Base-by-base conservation (phyloP, 2,888 invertebrate genomes). In the Uloborus plumipes region DNA sequence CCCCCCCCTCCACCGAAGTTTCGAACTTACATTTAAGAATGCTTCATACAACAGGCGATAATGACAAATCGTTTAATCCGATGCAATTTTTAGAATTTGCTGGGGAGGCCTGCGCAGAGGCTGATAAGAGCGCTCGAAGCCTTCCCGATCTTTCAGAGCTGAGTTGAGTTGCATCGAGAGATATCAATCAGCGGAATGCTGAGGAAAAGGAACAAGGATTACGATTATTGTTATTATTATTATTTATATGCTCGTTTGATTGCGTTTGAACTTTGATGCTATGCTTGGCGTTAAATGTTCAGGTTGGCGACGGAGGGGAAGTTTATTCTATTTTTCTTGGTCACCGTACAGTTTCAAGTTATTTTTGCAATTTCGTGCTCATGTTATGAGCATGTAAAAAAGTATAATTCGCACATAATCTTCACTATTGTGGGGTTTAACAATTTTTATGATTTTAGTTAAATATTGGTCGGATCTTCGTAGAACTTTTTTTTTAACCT, bases 21-120 rank as follows among this genome's bases (percentile, higher is more conserved):
- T 53, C 1, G 39, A 39, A 39, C 39, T 39, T 39, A 39, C 11
- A 11, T 39, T 39, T 31, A 26, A 13, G 74, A 26, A 39, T 62
- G 64, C 61, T 64, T 64, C 55, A 49, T 31, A 74, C 69, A 31
- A 18, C 20, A 64, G 58, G 55, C 58, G 74, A 80, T 80, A 80
- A 80, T 80, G 74, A 79, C 72, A 71, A 64, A 53, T 55, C 49
- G 26, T 22, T 62, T 69, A 74, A 80, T 58, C 62, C 69, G 18
- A 20, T 47, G 55, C 50, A 47, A 55, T 64, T 55, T 74, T 80
- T 80, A 31, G 74, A 70, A 67, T 70, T 73, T 62, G 55, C 13
- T 15, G 55, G 16, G 53, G 49, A 67, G n/a, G 80, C 22, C 74
- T 80, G 80, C 20, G 26, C 67, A 11, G 47, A 55, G 31, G 18